Base-by-base conservation (phyloP, 2,113 vertebrate species). In the Antidorcas marsupialis region DNA sequence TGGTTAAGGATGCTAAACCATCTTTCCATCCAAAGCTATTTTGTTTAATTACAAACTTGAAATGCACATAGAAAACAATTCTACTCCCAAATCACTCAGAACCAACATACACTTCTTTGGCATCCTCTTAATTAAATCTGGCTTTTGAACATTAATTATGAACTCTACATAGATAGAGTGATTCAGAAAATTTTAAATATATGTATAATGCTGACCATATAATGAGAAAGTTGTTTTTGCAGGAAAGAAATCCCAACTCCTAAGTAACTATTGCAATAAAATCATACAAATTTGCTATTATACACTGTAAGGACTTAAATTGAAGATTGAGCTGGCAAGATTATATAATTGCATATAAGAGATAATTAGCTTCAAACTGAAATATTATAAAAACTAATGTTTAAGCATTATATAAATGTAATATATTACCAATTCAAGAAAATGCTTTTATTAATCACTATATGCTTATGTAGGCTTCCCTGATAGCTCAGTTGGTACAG, bases 11-110 rank as follows among this genome's bases (percentile, higher is more conserved):
- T 92, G 85, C 84, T 96, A 97, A 95, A 96, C 96, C 96, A 97
- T 94, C 92, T 96, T 87, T 96, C 90, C 90, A 92, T 95, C 87
- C 62, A 87, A 85, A 96, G 62, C 64, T 96, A 87, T 92, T 97
- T 95, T 93, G 81, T 53, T 98, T 97, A 97, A 98, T 98, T 97
- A 96, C 88, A 95, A 97, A 94, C 47, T 95, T 96, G 74, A 96
- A 91, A 94, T 92, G 57, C 87, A 90, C 39, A 64, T 62, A 81
- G 81, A 92, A 94, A 96, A 96, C 81, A 90, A 81, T 59, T 19
- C 36, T 91, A 84, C 59, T 82, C 84, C 87, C 92, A 97, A 96
- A 81, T 89, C 83, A 81, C 87, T 96, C 94, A 96, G 81, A 91
- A 90, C 78, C 83, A 95, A 92, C 87, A 84, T 57, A 25, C 19